phyloP scores from a whole-genome alignment of 2,888 invertebrate genomes.

The Phaonia tiefii region DNA sequence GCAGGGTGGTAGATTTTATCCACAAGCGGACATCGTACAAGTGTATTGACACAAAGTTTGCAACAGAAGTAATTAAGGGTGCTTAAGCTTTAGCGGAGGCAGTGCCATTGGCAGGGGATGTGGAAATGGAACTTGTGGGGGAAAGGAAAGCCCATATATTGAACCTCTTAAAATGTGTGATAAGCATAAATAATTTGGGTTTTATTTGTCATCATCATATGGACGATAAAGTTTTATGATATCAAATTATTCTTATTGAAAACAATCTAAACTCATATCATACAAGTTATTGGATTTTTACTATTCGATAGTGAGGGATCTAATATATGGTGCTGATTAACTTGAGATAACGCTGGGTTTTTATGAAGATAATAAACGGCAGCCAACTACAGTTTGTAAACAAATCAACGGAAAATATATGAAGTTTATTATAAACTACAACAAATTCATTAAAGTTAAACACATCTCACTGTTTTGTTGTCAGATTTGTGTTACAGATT shows the following conservation, averaged over 20 bases:
- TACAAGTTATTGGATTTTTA: neutral
- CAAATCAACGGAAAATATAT: too few species aligned
- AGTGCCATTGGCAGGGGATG: constrained; percentile 2
- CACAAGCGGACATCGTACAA: neutral
- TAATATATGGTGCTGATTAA: too few species aligned
- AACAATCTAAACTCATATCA: neutral
- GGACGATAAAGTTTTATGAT: constrained; percentile 55
- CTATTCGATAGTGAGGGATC: too few species aligned
- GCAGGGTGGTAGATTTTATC: neutral
- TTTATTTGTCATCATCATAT: constrained; percentile 54
- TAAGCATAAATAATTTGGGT: constrained; percentile 52
- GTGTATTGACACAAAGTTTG: constrained; percentile 28
- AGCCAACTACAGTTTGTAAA: too few species aligned
- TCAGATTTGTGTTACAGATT: too few species aligned
- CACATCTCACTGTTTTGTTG: too few species aligned
- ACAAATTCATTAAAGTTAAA: too few species aligned
- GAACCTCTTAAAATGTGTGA: constrained; percentile 55
- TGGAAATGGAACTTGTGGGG: neutral
- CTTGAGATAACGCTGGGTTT: too few species aligned
- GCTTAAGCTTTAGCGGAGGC: constrained; percentile 32
- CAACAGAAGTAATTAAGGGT: constrained; percentile 58
- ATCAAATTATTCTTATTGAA: constrained; percentile 12
- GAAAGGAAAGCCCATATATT: constrained; percentile 3
- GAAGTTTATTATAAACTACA: too few species aligned
- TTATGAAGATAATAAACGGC: too few species aligned